These are phyloP conservation scores for Pangasius djambal DNA, from an alignment of 2,797 vertebrate species.

Conservation along the genomic window DNA sequence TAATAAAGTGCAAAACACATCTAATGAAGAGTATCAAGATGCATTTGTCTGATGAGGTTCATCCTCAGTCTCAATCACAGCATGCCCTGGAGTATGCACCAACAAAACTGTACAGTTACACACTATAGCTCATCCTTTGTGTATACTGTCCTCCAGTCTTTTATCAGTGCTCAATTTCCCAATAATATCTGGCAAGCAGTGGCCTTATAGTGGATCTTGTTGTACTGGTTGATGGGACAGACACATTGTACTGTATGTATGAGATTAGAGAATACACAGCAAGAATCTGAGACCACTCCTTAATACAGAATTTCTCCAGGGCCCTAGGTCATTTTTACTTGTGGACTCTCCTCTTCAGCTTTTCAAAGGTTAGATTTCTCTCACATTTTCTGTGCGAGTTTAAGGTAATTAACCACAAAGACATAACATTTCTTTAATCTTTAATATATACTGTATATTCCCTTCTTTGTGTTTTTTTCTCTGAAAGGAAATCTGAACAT, in stretches of 20 bases:
- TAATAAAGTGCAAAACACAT: constrained; percentile 51
- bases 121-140: neutral
- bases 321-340: neutral
- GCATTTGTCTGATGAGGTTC: neutral
- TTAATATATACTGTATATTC: neutral
- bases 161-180: neutral
- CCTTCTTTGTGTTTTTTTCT: neutral
- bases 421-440: neutral
- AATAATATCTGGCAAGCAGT: neutral
- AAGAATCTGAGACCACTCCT: neutral
- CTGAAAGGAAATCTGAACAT: neutral
- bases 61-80: neutral
- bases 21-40: constrained; percentile 41
- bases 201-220: neutral
- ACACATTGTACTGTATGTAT: neutral
- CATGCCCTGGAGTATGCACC: neutral
- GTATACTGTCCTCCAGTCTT: neutral
- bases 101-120: neutral
- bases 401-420: neutral
- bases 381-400: neutral
- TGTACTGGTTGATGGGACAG: neutral
- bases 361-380: neutral
- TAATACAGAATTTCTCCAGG: neutral
- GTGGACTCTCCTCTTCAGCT: neutral
- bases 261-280: neutral